A percentile compares a stretch with the other conserved stretches of the same genome.
Conservation (phyloP, 2,888 invertebrate species). For the Chloroclysta siterata region DNA sequence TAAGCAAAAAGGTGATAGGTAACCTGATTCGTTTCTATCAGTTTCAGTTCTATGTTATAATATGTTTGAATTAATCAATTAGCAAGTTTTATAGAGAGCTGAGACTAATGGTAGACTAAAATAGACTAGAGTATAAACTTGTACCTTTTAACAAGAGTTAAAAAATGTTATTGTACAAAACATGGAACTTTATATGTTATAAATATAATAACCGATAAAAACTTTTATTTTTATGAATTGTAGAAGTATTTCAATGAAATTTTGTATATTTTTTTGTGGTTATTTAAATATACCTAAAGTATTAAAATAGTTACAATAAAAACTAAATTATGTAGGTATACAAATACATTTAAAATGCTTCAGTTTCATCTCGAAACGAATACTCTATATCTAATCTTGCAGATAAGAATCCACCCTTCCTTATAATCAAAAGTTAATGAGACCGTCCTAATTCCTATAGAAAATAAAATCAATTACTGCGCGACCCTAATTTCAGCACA, state of each 20-base stretch:
- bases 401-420: no score
- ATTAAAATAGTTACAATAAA: no score
- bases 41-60: constrained; percentile 18
- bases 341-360: no score
- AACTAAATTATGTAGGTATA: no score
- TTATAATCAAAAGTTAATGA: constrained; percentile 20
- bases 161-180: neutral
- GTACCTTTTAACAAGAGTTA: neutral
- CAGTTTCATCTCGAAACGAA: no score
- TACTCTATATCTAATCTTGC: no score
- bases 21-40: constrained; percentile 6
- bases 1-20: neutral
- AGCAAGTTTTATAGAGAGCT: constrained; percentile 34
- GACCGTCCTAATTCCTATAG: constrained; percentile 15
- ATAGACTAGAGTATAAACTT: constrained; percentile 13
- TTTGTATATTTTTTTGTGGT: no score
- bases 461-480: constrained; percentile 28
- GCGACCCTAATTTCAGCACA: constrained; percentile 19
- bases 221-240: no score
- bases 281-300: no score
- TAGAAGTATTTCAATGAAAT: no score
- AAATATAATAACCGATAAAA: no score
- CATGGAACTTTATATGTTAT: no score
- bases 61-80: constrained; percentile 30
- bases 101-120: constrained; percentile 29